Base-by-base conservation (phyloP, 2,113 vertebrate species). In the Bubalus kerabau region DNA sequence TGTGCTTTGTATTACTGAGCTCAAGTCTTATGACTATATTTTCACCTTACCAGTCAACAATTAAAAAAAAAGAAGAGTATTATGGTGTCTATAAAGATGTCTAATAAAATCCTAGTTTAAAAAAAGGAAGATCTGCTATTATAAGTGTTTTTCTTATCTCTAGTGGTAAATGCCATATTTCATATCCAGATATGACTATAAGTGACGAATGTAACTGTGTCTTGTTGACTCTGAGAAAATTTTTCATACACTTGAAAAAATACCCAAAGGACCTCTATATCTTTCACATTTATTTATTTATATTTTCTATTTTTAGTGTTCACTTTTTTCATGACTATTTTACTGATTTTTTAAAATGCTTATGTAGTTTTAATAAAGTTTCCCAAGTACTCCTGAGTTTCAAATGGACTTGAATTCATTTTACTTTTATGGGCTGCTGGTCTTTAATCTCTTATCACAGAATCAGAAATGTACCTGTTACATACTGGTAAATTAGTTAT, bases 401-500 rank as follows among this genome's bases (percentile, higher is more conserved):
- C 98, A 98, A 98, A 95, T 95, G 97, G 88, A 98, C 95, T 96
- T 94, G n/a, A 98, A 97, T 98, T 98, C 78, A 96, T 98, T 98
- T 98, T 91, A 97, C 97, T 99, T 98, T 99, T 98, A 98, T 99
- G 98, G 98, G 98, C 98, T 98, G 94, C 95, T 98, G 96, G 98
- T 98, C 98, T 99, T 99, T 99, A 98, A 98, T 99, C 98, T 98
- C 97, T 98, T 97, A 97, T 97, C 98, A 98, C 96, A 98, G 97
- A 97, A 98, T 98, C 98, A 98, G 98, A 98, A 98, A 94, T 95
- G 64, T 99, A 99, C 99, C 98, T 99, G 99, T 99, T 99, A 98
- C 98, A 62, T 98, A 98, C 97, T 97, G 94, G 98, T 98, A 98
- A 99, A 99, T 99, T 99, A 99, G 98, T 98, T 99, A 98, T 98